Evolutionary conservation across 1,140 invertebrate genomes (phyloP), one percentile per base, ranked within the genome.

Genomic region (Metaphire vulgaris): DNA sequence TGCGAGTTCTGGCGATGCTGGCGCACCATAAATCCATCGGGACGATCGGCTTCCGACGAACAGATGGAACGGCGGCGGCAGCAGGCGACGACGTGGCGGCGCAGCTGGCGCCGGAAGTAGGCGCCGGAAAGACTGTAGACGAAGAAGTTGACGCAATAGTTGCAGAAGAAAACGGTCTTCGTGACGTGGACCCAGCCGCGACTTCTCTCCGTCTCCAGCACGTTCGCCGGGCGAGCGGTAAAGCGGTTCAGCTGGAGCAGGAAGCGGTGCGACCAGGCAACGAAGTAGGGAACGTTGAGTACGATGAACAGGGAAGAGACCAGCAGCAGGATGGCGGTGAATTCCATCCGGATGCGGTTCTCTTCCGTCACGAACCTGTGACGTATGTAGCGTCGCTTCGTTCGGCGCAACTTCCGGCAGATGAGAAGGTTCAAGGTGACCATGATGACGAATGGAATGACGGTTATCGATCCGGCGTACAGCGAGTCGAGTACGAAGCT

Each of bases 61-160:
- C n/a, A n/a, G n/a, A n/a, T n/a, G n/a, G 26, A 64, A 26, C 33
- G 2, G 21, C 64, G 56, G 21, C 56, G 64, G 26, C 74, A 68
- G 30, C 65, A 34, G 64, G 78, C 67, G 15, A 79, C 21, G 15
- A 79, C 21, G 26, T 34, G 26, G 21, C 73, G 71, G 41, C 41
- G 41, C 41, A 74, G 33, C 28, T 74, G 31, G 1, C 26, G 26
- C 1, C 82, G 74, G 72, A 83, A 83, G 65, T 79, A 81, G 0
- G 78, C 79, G 0, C 82, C 82, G 1, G 80, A 81, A 32, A 82
- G 74, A 76, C 81, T 82, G 67, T 83, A 83, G 2, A 83, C 74
- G 74, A 83, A 82, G 72, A 83, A 83, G 66, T 83, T 83, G 1
- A 83, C 77, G 56, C 80, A 82, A 68, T 83, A 83, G 74, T 83